phyloP scores from a whole-genome alignment of 2,113 vertebrate species.

The Poeciliopsis turrubarensis region DNA sequence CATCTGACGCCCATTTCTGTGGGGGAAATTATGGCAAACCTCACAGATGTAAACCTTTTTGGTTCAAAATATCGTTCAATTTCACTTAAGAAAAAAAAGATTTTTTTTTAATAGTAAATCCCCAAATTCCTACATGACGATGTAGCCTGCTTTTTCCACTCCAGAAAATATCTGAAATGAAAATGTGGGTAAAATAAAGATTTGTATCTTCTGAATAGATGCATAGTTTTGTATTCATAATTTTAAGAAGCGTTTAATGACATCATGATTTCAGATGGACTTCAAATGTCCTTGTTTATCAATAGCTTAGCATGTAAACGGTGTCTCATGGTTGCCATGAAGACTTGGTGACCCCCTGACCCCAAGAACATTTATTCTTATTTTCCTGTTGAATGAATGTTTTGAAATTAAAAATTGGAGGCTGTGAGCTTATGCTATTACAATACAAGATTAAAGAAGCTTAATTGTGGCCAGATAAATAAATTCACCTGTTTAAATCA shows the following conservation, averaged over 20 bases:
- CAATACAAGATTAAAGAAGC: background rate
- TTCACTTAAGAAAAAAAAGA: too few relatives aligned
- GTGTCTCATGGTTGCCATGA: too few relatives aligned
- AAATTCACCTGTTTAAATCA: background rate
- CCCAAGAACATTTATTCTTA: too few relatives aligned
- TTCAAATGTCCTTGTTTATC: too few relatives aligned
- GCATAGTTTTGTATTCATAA: conserved; percentile 33
- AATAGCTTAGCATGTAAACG: too few relatives aligned
- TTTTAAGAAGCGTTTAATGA: conserved; percentile 19
- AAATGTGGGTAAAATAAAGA: conserved; percentile 54
- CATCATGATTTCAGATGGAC: too few relatives aligned
- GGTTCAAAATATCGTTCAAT: background rate
- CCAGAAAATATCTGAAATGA: conserved; percentile 16
- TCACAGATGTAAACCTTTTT: background rate
- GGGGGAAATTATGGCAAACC: background rate
- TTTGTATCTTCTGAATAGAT: conserved; percentile 56
- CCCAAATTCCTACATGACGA: too few relatives aligned
- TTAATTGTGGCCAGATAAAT: background rate
- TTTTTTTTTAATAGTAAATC: too few relatives aligned
- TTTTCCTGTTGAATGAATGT: too few relatives aligned
- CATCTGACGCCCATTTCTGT: background rate
- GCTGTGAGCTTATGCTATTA: background rate
- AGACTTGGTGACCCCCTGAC: too few relatives aligned
- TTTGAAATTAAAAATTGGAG: too few relatives aligned
- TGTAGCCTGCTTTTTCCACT: background rate